Base-by-base conservation (phyloP, 2,113 vertebrate species). In the Centropus bengalensis region DNA sequence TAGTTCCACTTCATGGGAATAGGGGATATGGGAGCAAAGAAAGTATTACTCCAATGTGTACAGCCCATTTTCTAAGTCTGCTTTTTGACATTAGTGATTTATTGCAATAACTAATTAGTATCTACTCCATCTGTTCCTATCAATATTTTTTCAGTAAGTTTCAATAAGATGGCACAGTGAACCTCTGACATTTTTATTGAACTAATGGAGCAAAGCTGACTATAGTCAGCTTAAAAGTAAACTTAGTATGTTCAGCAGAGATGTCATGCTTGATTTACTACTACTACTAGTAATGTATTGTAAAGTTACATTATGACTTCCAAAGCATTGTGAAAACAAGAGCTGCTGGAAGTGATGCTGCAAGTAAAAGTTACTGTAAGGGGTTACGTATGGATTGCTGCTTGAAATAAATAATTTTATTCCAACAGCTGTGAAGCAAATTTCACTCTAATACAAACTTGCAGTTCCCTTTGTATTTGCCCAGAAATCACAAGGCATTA, bases 401-500 rank as follows among this genome's bases (percentile, higher is more conserved):
- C 78, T 86, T 81, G 79, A 91, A 80, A 91, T 14, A 91, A 94
- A 71, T 92, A 66, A 59, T 88, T 91, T 44, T 79, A 82, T 96
- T 93, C 58, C 24, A 77, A 49, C 64, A 93, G n/a, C 62, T 91
- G 32, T 81, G 79, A 94, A 89, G 75, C 45, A 83, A 88, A 85
- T 87, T 40, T 85, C 79, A 62, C 56, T 44, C 40, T 63, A 91
- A 87, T 68, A 45, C 54, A 81, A 63, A 89, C 33, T 54, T 94
- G 59, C 38, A 20, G 63, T 85, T 88, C 68, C 59, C 62, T 92
- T 87, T 93, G 40, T 94, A 40, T 83, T 82, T 78, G 40, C n/a
- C 78, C 78, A 93, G 80, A 94, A 95, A 82, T 82, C 63, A 63
- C 2, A 5, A 83, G 81, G 81, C 36, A 28, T 79, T 88, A 64